Base-by-base conservation (phyloP, 1,140 invertebrate species). In the Ceratina japonica region DNA sequence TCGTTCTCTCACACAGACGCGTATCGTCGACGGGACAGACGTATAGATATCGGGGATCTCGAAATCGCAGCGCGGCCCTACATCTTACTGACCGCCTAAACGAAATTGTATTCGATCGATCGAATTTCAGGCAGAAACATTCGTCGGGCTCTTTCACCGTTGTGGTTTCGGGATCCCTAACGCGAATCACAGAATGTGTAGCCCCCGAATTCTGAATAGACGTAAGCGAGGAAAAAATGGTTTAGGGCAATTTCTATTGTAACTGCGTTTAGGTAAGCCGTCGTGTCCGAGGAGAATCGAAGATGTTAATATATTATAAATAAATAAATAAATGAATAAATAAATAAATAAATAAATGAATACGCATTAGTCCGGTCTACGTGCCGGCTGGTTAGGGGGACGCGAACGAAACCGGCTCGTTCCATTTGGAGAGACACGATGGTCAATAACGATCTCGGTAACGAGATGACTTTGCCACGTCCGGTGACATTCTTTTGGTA, bases 291-390 rank as follows among this genome's bases (percentile, higher is more conserved):
- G 37, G 37, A 81, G 64, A 80, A 59, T 54, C 15, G n/a, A 76
- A 69, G 54, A 87, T 87, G 82, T 87, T 88, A 82, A 86, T 85
- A 86, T 80, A 78, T 78, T 73, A 84, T 70, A 81, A 79, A 80
- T 75, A 84, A 75, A 84, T 81, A 79, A 80, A 84, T 81, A 79
- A 80, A 84, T 70, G 79, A 79, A 80, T 75, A 84, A 75, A 84
- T 81, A 79, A 80, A 31, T 31, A 31, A 31, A 31, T 31, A 31
- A 31, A 31, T 31, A 31, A 31, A 31, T 31, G 27, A 44, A 54
- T n/a, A 22, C 56, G 56, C 79, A 73, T 81, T 44, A 79, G 3
- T 44, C 71, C 65, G 69, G 71, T 56, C 63, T 22, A 13, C 44
- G 20, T 24, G 51, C 72, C 75, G 72, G n/a, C 18, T 51, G 77